Base-by-base conservation (phyloP, 2,888 invertebrate species). In the Microplitis deprimator region DNA sequence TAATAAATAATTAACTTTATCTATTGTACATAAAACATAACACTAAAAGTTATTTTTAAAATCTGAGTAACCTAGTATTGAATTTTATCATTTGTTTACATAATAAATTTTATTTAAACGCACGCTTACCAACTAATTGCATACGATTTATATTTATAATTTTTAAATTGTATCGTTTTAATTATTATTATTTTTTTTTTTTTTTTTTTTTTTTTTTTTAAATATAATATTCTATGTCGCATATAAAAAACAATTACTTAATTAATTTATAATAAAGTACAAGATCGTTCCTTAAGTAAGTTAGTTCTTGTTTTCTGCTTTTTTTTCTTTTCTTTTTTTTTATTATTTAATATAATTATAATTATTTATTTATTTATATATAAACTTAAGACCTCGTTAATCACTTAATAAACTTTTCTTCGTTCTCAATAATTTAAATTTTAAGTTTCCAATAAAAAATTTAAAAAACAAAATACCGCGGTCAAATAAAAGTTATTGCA, bases 171-270 rank as follows among this genome's bases (percentile, higher is more conserved):
- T 29, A 29, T 29, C 29, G 29, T 78, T 80, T 70, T 78, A 76
- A 41, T 38, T 74, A 70, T 20, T 38, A 59, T 50, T 74, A n/a
- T 20, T 20, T 76, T 41, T 59, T 74, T 77, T 71, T 81, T 82
- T 78, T 81, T 79, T 73, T 83, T 83, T 82, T 82, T 81, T 85
- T 84, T 85, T 87, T 81, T 85, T 84, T 86, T 87, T 87, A 86
- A 85, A 85, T 86, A 85, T 86, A 85, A 88, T 88, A 88, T 86
- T 87, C 86, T 88, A 87, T 87, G 83, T 87, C 85, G 87, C 87
- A 87, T 88, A 86, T 88, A 88, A 88, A 87, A 88, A 88, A 88
- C 88, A 87, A 87, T 88, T 87, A 87, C 87, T 87, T 88, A 88
- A 82, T 62, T 62, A 62, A 17, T 74, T 67, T n/a, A 13, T 84